phyloP scores from a whole-genome alignment of 2,888 invertebrate species.

The Caenorhabditis sulstoni region DNA sequence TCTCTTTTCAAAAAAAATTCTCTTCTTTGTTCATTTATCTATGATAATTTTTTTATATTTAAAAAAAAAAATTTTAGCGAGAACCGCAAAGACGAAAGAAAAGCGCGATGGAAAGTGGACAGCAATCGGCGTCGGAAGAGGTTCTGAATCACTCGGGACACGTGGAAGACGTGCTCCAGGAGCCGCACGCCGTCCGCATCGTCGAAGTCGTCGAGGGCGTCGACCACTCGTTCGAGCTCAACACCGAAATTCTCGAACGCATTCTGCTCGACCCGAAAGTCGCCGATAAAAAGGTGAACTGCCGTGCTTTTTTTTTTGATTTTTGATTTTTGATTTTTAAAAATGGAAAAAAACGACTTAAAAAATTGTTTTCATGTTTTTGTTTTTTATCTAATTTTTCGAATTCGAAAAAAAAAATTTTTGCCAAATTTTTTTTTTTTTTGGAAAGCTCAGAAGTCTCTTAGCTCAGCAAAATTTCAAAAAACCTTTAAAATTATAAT shows the following conservation, averaged over 20 bases:
- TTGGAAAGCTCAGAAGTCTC: too few species aligned
- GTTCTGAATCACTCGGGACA: slow-evolving; percentile 27
- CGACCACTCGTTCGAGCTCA: slow-evolving; percentile 67
- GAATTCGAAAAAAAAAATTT: too few species aligned
- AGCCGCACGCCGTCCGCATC: slow-evolving; percentile 62
- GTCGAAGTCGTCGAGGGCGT: slow-evolving; percentile 68
- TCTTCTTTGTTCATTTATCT: not conserved
- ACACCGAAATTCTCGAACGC: slow-evolving; percentile 81
- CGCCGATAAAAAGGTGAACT: slow-evolving; percentile 74
- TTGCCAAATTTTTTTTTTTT: too few species aligned
- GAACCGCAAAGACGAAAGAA: not conserved
- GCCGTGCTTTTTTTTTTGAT: too few species aligned
- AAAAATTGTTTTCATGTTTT: too few species aligned
- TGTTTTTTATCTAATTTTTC: too few species aligned
- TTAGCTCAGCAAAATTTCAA: too few species aligned
- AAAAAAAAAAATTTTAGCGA: not conserved
- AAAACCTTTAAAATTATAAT: too few species aligned
- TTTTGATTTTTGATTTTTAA: too few species aligned
- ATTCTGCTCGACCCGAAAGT: slow-evolving; percentile 80
- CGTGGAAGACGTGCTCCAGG: slow-evolving; percentile 26
- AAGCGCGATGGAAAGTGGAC: slow-evolving; percentile 6
- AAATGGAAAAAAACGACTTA: too few species aligned
- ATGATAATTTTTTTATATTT: not conserved
- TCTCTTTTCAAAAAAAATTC: too few species aligned
- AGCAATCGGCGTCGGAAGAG: slow-evolving; percentile 4